Base-by-base conservation (phyloP, 2,797 vertebrate genomes). In the Tachyglossus aculeatus region DNA sequence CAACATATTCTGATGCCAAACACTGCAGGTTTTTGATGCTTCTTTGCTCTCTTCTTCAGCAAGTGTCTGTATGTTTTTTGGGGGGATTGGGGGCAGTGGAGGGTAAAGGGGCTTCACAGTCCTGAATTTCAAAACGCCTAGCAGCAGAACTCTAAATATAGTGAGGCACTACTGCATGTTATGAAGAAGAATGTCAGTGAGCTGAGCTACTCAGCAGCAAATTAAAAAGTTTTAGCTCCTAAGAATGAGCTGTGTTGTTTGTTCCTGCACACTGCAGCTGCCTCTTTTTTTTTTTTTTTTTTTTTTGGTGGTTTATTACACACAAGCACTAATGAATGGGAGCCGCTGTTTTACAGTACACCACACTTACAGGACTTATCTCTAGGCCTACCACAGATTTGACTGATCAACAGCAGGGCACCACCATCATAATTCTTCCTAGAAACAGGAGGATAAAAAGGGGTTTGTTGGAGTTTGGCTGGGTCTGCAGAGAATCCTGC, bases 271-370 rank as follows among this genome's bases (percentile, higher is more conserved):
- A 55, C 82, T 94, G 94, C 95, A 94, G 94, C 95, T 95, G 94
- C 91, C 88, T 84, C 63, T 84, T 81, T 78, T 59, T 72, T 48
- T 58, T 67, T 63, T 52, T 76, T 64, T 64, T 68, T 50, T 76
- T 76, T 74, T 83, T 89, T 86, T 70, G 90, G 91, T 92, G 90
- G 92, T 92, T 95, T 95, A 93, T 95, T 94, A 91, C 93, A 92
- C 91, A 92, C 86, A 77, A 90, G 77, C 85, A 73, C 87, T 89
- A 88, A 94, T 95, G 94, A 96, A 96, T 95, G 92, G 90, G 78
- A 88, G 91, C 89, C 82, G 93, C 94, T 95, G 94, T 95, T 89
- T 92, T 93, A 93, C 93, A 93, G 94, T 92, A 91, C 92, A 90
- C 91, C 91, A 92, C 91, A 91, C 93, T 94, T 90, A 89, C 82